Evolutionary conservation across 2,888 invertebrate species (phyloP).

Genomic region (Ectemnius cavifrons): DNA sequence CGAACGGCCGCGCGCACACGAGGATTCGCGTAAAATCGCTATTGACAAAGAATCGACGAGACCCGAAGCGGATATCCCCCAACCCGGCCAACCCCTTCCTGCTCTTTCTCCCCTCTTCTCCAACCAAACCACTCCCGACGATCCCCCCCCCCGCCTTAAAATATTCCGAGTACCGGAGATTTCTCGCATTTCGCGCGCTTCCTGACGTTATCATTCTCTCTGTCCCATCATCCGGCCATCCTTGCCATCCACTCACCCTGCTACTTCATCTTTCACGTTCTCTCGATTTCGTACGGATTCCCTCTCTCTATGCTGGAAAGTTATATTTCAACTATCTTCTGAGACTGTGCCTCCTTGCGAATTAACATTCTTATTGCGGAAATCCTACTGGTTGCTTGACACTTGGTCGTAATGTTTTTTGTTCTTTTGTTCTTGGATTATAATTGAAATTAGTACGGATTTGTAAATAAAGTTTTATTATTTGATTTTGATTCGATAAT

Average conservation of each 20-base stretch:
- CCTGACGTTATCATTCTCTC: background rate
- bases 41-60: slow-evolving; percentile 42
- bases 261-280: slow-evolving; percentile 1
- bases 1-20: no score
- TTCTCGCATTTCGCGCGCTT: slow-evolving; percentile 24
- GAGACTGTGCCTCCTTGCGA: no score
- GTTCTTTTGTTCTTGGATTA: no score
- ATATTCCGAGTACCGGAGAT: slow-evolving; percentile 38
- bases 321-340: background rate
- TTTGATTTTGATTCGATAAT: no score
- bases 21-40: slow-evolving; percentile 37
- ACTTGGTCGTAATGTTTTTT: no score
- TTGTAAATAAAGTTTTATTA: no score
- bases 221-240: background rate
- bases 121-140: no score
- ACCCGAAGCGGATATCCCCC: slow-evolving; percentile 34
- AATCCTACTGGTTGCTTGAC: no score
- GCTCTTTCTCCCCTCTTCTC: no score
- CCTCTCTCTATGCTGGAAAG: background rate
- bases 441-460: no score
- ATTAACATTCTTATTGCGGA: no score
- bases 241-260: background rate
- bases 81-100: no score
- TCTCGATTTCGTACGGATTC: background rate
- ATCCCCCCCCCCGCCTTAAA: slow-evolving; percentile 5